Evolutionary conservation across 2,113 vertebrate genomes (phyloP), one percentile per base, ranked within the genome.

Genomic region (Percopsis transmontana): DNA sequence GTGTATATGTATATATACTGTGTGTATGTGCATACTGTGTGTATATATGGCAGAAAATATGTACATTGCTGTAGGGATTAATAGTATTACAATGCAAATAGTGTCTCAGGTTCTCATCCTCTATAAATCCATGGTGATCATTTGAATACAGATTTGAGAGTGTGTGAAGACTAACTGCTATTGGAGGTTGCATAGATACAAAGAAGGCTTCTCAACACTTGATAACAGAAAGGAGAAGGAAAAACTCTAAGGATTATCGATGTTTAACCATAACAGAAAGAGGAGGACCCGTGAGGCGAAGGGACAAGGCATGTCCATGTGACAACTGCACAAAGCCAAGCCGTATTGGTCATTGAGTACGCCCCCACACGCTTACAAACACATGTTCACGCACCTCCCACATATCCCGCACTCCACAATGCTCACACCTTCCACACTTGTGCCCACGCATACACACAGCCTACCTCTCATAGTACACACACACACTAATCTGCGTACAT

Each of bases 381-480:
- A 61, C 42, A 61, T 66, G 58, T 57, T 76, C 72, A 73, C 16
- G n/a, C 55, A 44, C 68, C 66, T 21, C 85, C 83, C 79, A 84
- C 84, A 19, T 78, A 57, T 77, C 63, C 58, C 74, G 74, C 79
- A 71, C 74, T 82, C 55, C 77, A 84, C 79, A 70, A 69, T 68
- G 57, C 81, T 83, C 52, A 70, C 80, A 82, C 76, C 80, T 74
- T 78, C 75, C 74, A 83, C 73, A 75, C 71, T 74, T 79, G 58
- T 71, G 62, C 85, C 83, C 79, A 85, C 85, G 10, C 72, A 61
- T 55, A 78, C 76, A 64, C 72, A 85, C 59, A 65, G 38, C 73
- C 54, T 63, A 76, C 71, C 73, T 80, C 27, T 67, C 21, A 16
- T 47, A 48, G 53, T 40, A 57, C 18, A 61, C 50, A 39, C 14